Percentiles rank a stretch among this genome's conserved stretches.
Conservation (phyloP, 2,797 vertebrate genomes). For the Xiphorhynchus erythropygius region DNA sequence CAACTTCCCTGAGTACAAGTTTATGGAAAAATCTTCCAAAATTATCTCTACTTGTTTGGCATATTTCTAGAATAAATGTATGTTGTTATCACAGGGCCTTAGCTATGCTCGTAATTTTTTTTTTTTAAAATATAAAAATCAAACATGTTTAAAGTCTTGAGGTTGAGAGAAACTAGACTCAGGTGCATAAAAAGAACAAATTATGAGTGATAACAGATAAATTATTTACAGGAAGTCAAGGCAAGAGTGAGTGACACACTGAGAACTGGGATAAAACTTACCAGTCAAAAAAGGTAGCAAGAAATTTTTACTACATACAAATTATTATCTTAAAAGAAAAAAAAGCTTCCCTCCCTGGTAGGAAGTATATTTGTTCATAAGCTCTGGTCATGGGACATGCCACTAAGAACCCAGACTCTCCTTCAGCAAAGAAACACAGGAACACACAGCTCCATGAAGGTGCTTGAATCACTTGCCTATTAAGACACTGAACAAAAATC, state of each 20-base stretch:
- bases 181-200: neutral
- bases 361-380: neutral
- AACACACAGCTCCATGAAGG: neutral
- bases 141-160: neutral
- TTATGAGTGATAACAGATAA: neutral
- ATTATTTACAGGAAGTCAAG: neutral
- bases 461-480: neutral
- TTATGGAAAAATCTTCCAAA: neutral
- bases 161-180: neutral
- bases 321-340: neutral
- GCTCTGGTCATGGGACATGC: neutral
- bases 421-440: neutral
- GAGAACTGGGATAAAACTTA: neutral
- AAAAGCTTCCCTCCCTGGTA: neutral
- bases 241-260: neutral
- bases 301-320: neutral
- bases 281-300: neutral
- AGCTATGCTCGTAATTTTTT: neutral
- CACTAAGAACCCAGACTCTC: neutral
- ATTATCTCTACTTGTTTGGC: neutral
- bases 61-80: neutral
- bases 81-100: neutral
- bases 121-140: neutral
- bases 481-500: accelerated
- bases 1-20: neutral